phyloP scores from a whole-genome alignment of 2,797 vertebrate species.

The Eleutherodactylus coqui region DNA sequence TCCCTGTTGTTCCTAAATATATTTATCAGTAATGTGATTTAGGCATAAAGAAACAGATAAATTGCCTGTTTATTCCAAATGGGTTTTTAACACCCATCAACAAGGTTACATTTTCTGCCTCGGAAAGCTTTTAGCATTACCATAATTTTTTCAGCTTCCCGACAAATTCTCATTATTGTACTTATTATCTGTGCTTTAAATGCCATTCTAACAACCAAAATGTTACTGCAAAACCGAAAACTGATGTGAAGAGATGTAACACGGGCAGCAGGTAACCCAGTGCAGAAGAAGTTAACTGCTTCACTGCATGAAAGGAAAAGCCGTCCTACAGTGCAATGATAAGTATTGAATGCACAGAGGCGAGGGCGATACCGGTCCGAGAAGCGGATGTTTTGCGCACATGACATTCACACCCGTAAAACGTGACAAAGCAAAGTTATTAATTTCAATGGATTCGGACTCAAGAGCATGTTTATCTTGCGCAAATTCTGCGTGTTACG shows the following conservation, averaged over 20 bases:
- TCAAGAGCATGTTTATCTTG: too few species aligned
- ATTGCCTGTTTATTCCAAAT: constrained; percentile 51
- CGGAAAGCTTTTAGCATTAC: constrained; percentile 52
- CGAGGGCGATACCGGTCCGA: too few species aligned
- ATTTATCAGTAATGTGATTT: constrained; percentile 47
- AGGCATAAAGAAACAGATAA: constrained; percentile 35
- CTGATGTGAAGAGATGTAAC: constrained; percentile 24
- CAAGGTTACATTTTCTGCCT: constrained; percentile 51
- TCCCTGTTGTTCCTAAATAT: constrained; percentile 29
- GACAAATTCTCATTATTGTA: constrained; percentile 44
- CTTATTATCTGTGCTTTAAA: constrained; percentile 49
- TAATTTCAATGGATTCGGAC: too few species aligned
- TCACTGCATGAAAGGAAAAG: background rate
- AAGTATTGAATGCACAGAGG: too few species aligned
- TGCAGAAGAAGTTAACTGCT: constrained; percentile 9
- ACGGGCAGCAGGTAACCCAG: background rate
- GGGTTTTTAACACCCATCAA: constrained; percentile 23
- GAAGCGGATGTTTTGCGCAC: too few species aligned
- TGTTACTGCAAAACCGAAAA: constrained; percentile 26
- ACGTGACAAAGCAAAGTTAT: too few species aligned
- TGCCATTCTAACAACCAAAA: constrained; percentile 44
- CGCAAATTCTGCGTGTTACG: too few species aligned
- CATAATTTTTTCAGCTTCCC: constrained; percentile 39
- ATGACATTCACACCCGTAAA: too few species aligned
- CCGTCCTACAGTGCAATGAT: too few species aligned